phyloP scores from a whole-genome alignment of 2,888 invertebrate species.

The Trimorus sp. region DNA sequence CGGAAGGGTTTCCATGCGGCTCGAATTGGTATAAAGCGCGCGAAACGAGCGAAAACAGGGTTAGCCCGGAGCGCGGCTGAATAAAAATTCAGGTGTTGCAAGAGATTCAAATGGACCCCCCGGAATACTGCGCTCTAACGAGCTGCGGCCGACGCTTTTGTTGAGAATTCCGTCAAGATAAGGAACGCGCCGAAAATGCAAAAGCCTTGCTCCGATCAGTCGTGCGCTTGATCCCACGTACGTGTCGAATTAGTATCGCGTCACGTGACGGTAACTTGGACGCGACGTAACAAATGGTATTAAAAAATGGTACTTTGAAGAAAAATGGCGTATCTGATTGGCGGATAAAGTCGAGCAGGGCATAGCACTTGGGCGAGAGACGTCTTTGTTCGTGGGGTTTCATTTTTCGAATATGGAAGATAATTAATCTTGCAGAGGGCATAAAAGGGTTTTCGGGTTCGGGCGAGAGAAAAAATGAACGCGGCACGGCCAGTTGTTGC shows the following conservation, averaged over 20 bases:
- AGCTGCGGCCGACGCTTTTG: constrained; percentile 66
- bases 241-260: constrained; percentile 41
- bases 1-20: constrained; percentile 51
- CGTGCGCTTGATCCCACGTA: constrained; percentile 5
- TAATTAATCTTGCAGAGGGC: constrained; percentile 79
- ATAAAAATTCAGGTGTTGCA: constrained; percentile 81
- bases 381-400: constrained; percentile 75
- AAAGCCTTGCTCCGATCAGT: constrained; percentile 18
- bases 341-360: constrained; percentile 66
- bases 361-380: constrained; percentile 57
- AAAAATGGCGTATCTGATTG: constrained; percentile 65
- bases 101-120: constrained; percentile 80
- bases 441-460: constrained; percentile 81
- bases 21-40: constrained; percentile 63
- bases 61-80: constrained; percentile 71
- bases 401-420: constrained; percentile 80
- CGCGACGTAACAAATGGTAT: constrained; percentile 49
- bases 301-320: constrained; percentile 58
- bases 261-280: constrained; percentile 30
- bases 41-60: constrained; percentile 69
- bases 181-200: constrained; percentile 24
- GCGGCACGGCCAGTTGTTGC: constrained; percentile 71
- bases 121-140: constrained; percentile 78
- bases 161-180: constrained; percentile 37
- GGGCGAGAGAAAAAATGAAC: constrained; percentile 80